A percentile compares a stretch with the other conserved stretches of the same genome.
Conservation (phyloP, 2,888 invertebrate genomes). For the Luperina testacea region DNA sequence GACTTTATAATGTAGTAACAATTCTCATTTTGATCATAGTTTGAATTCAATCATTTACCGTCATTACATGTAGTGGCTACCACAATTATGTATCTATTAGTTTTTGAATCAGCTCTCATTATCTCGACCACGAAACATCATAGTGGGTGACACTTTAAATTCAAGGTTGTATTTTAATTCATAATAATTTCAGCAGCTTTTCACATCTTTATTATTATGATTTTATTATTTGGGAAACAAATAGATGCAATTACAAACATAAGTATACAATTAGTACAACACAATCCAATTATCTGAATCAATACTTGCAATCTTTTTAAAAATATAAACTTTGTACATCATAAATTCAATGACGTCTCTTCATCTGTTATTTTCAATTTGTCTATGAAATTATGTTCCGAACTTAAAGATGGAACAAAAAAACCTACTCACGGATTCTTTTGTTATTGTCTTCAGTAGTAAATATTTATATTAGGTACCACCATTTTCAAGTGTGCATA, state of each 20-base stretch:
- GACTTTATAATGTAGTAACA: not conserved
- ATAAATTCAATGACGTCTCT: constrained; percentile 16
- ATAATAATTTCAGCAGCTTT: constrained; percentile 2
- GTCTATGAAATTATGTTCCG: constrained; percentile 45
- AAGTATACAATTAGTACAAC: too few relatives aligned
- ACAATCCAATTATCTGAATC: not conserved
- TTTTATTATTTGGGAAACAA: too few relatives aligned
- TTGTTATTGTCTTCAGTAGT: constrained; percentile 39
- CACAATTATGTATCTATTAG: not conserved
- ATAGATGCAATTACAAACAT: too few relatives aligned
- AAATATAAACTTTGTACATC: not conserved
- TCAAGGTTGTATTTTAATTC: constrained; percentile 31
- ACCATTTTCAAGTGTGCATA: constrained; percentile 10
- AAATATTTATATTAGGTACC: constrained; percentile 25
- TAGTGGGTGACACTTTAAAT: not conserved
- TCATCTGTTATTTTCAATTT: constrained; percentile 42
- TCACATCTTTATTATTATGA: not conserved
- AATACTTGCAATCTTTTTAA: not conserved
- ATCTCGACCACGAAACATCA: constrained; percentile 13
- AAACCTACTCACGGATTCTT: constrained; percentile 35
- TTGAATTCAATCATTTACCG: not conserved
- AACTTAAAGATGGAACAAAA: constrained; percentile 41
- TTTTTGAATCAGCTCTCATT: constrained; percentile 12
- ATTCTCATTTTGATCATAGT: not conserved
- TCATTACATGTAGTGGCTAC: too few relatives aligned